Evolutionary conservation across 2,888 invertebrate species (phyloP).

Genomic region (Hemistola chrysoprasaria): DNA sequence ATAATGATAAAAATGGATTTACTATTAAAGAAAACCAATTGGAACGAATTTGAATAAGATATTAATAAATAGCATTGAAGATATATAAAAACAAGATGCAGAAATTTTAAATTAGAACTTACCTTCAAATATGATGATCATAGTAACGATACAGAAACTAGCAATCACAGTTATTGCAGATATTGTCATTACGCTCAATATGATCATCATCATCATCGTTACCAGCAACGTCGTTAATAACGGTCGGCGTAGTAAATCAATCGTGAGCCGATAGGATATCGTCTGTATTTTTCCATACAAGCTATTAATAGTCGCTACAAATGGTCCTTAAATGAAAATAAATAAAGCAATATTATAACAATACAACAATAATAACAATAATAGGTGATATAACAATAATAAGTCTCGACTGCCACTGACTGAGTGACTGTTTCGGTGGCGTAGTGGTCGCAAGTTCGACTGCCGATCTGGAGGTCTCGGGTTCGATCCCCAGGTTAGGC

Average conservation of each 20-base stretch:
- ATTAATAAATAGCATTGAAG: too few species aligned
- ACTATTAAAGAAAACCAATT: too few species aligned
- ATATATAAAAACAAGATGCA: not conserved
- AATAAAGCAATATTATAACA: too few species aligned
- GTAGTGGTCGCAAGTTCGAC: too few species aligned
- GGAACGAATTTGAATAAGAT: too few species aligned
- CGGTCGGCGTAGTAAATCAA: slow-evolving; percentile 39
- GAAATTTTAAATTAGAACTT: slow-evolving; percentile 16
- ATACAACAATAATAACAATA: not conserved
- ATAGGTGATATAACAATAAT: too few species aligned
- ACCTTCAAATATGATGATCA: slow-evolving; percentile 56
- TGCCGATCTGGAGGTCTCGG: too few species aligned
- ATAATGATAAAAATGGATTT: too few species aligned
- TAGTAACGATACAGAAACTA: slow-evolving; percentile 34
- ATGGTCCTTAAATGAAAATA: slow-evolving; percentile 37
- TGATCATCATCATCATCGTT: slow-evolving; percentile 27
- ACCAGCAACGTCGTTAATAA: slow-evolving; percentile 40
- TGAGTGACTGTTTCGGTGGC: too few species aligned
- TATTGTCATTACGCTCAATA: slow-evolving; percentile 32
- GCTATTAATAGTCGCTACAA: slow-evolving; percentile 22
- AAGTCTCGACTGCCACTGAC: too few species aligned
- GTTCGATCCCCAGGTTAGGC: too few species aligned
- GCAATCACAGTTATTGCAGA: slow-evolving; percentile 35
- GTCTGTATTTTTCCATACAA: slow-evolving; percentile 20
- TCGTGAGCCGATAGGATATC: slow-evolving; percentile 10